These are phyloP conservation scores for Andrena bicolor DNA, from an alignment of 2,888 invertebrate genomes.

Conservation along the genomic window DNA sequence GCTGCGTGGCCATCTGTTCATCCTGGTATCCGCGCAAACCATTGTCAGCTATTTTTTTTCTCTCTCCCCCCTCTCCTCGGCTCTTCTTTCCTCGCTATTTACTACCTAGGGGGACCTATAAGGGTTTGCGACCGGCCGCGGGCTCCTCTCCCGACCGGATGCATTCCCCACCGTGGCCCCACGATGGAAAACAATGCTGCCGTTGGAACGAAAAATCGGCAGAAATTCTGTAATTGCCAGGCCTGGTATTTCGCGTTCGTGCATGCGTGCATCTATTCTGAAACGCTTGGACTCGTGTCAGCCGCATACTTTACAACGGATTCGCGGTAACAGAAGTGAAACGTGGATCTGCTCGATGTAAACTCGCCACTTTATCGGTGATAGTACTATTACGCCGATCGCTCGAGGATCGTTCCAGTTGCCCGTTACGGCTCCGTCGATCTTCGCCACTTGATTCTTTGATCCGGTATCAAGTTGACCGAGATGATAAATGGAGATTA, in stretches of 20 bases:
- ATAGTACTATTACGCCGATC: not conserved
- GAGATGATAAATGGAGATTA: too few relatives aligned
- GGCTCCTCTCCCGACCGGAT: constrained; percentile 41
- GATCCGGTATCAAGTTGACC: too few relatives aligned
- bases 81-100: constrained; percentile 53
- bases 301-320: constrained; percentile 61
- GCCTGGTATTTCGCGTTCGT: constrained; percentile 56
- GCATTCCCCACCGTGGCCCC: constrained; percentile 46
- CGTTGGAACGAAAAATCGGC: constrained; percentile 46
- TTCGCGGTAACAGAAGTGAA: constrained; percentile 32
- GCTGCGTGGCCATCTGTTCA: constrained; percentile 65
- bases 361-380: constrained; percentile 32
- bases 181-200: constrained; percentile 53
- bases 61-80: not conserved
- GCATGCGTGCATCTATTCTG: constrained; percentile 40
- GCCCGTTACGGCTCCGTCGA: too few relatives aligned
- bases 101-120: constrained; percentile 60
- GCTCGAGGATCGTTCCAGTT: too few relatives aligned
- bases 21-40: constrained; percentile 68
- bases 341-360: constrained; percentile 32
- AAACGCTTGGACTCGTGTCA: constrained; percentile 55
- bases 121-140: constrained; percentile 56
- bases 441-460: too few relatives aligned
- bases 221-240: constrained; percentile 67
- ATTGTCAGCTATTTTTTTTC: constrained; percentile 68